These are phyloP conservation scores for Eristalis tenax DNA, from an alignment of 2,888 invertebrate species.

Conservation along the genomic window DNA sequence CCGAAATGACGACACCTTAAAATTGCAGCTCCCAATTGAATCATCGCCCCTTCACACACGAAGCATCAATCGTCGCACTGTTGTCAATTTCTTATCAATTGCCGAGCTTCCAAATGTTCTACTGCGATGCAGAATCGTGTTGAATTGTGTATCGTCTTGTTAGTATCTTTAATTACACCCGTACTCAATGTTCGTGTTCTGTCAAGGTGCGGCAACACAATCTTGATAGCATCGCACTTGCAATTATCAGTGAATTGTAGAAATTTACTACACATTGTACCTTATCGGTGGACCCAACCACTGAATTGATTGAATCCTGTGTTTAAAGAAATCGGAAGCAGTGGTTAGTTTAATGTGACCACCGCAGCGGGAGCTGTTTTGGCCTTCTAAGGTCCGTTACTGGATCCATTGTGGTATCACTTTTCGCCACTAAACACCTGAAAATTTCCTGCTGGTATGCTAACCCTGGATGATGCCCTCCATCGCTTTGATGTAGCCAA, in stretches of 20 bases:
- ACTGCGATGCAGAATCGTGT: neutral
- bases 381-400: no score
- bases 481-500: no score
- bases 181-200: neutral
- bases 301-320: neutral
- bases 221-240: neutral
- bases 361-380: no score
- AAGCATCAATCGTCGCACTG: neutral
- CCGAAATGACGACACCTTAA: no score
- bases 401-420: no score
- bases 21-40: neutral
- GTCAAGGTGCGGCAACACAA: neutral
- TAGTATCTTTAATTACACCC: neutral
- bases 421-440: no score
- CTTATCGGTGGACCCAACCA: neutral
- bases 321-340: neutral
- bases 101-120: neutral
- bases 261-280: neutral
- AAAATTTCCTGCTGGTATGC: no score
- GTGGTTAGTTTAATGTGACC: no score
- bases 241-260: neutral
- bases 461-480: no score
- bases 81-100: neutral
- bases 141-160: neutral
- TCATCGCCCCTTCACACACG: neutral